These are phyloP conservation scores for Fringilla coelebs DNA, from an alignment of 2,797 vertebrate genomes.

Conservation along the genomic window DNA sequence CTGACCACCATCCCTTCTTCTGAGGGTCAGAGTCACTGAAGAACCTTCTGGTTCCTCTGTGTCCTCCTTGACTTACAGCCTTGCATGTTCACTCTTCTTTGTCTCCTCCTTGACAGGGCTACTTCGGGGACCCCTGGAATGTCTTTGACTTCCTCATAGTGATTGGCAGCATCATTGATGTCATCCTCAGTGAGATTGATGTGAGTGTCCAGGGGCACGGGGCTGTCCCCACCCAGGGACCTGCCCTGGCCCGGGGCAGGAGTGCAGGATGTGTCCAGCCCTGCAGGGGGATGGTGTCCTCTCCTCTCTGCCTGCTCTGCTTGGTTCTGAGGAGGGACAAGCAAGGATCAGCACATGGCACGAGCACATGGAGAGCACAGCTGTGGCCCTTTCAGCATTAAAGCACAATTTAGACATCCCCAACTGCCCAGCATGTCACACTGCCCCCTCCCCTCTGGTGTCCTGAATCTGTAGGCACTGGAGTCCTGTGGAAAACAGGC, in stretches of 20 bases:
- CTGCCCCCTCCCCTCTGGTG: neutral
- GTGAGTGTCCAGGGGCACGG: conserved; percentile 77
- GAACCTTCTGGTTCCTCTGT: neutral
- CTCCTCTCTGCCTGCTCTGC: neutral
- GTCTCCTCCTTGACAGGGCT: conserved; percentile 79
- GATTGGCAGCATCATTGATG: conserved; percentile 94
- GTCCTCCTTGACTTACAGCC: neutral
- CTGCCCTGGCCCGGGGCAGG: neutral
- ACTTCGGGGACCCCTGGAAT: conserved; percentile 99
- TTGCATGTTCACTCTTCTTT: neutral
- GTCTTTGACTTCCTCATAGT: conserved; percentile 99
- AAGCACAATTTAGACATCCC: neutral
- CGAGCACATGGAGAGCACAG: neutral
- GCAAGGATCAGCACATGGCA: neutral
- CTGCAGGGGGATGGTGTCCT: neutral
- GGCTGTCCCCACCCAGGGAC: rapidly evolving
- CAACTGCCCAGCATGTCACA: neutral
- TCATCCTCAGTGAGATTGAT: conserved; percentile 95
- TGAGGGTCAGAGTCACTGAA: neutral
- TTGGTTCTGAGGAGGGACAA: neutral
- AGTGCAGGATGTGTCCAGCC: neutral
- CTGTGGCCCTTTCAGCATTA: neutral
- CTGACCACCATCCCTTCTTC: neutral
- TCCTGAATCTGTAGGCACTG: neutral
- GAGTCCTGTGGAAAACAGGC: neutral